These are phyloP conservation scores for Embiotoca jacksoni DNA, from an alignment of 2,113 vertebrate species.

Conservation along the genomic window DNA sequence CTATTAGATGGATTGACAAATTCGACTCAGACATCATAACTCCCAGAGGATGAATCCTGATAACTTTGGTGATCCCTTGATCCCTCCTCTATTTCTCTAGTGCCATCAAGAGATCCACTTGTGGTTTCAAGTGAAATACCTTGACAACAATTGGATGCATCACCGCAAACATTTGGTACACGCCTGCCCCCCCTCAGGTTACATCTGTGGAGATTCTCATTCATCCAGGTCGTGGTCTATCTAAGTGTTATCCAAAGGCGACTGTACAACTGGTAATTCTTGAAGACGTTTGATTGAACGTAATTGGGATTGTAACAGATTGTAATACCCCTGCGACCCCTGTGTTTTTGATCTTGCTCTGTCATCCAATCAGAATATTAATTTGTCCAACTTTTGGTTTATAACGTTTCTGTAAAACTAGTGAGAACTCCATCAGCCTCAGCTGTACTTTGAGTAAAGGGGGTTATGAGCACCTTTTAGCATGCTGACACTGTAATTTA, in stretches of 20 bases:
- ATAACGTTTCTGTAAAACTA: not conserved
- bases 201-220: not conserved
- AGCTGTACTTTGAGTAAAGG: not conserved
- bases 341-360: no score
- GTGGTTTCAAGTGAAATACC: not conserved
- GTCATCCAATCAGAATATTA: no score
- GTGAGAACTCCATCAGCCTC: not conserved
- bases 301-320: no score
- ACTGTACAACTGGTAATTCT: no score
- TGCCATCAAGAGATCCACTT: not conserved
- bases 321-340: no score
- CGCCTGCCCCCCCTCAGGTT: not conserved
- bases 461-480: not conserved
- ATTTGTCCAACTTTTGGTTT: not conserved
- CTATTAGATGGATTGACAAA: not conserved
- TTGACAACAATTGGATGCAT: not conserved
- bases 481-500: constrained; percentile 6
- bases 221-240: no score
- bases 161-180: not conserved
- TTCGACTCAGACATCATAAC: not conserved
- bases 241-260: no score
- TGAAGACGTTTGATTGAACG: no score
- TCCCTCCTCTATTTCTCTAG: not conserved
- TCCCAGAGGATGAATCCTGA: not conserved
- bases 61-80: not conserved